A percentile compares a stretch with the other conserved stretches of the same genome.
Conservation (phyloP, 2,113 vertebrate genomes). For the Megaceryle torquata region DNA sequence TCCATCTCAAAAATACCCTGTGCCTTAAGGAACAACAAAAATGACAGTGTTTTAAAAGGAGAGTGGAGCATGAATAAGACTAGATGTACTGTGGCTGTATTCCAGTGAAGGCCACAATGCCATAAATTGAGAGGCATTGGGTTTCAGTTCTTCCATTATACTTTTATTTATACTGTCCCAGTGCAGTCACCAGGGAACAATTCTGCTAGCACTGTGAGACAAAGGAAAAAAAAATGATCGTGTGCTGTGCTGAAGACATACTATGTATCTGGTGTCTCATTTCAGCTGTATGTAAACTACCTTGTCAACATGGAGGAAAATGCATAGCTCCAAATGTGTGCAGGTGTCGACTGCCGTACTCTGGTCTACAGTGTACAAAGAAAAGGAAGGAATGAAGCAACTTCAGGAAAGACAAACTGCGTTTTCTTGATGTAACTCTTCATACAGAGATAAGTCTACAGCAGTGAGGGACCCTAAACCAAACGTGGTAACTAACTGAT, state of each 20-base stretch:
- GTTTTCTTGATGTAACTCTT: neutral
- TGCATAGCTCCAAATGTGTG: constrained; percentile 83
- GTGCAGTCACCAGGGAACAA: neutral
- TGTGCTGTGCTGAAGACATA: neutral
- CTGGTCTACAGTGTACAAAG: constrained; percentile 77
- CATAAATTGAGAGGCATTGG: constrained; percentile 24
- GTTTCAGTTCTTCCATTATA: constrained; percentile 23
- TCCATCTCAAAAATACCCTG: neutral
- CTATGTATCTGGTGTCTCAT: constrained; percentile 4
- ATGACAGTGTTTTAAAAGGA: constrained; percentile 7
- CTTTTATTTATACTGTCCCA: constrained; percentile 46
- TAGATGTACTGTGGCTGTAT: neutral
- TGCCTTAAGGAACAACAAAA: neutral
- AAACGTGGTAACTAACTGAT: neutral
- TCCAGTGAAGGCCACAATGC: neutral
- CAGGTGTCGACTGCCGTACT: constrained; percentile 75
- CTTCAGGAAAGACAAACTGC: neutral
- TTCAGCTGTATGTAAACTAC: constrained; percentile 79
- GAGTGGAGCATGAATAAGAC: neutral
- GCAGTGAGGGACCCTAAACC: neutral
- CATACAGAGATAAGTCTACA: neutral
- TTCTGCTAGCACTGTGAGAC: neutral
- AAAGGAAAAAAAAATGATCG: neutral
- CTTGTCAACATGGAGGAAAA: constrained; percentile 84
- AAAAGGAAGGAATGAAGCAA: constrained; percentile 70